Evolutionary conservation across 2,113 vertebrate species (phyloP).

Genomic region (Brachyhypopomus gauderio): DNA sequence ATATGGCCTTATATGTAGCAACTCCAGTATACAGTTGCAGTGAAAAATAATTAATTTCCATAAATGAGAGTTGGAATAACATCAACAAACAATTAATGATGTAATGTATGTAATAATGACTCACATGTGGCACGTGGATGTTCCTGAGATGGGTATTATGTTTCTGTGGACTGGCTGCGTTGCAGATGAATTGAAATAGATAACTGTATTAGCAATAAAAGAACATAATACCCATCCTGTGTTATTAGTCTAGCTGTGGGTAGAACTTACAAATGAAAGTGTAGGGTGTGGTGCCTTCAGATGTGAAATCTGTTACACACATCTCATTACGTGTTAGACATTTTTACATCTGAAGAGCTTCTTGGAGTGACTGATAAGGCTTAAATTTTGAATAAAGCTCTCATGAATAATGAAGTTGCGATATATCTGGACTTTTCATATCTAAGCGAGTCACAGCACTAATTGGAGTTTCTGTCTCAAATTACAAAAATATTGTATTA

Average conservation of each 20-base stretch:
- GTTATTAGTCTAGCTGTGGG: slow-evolving; percentile 43
- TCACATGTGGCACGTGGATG: slow-evolving; percentile 13
- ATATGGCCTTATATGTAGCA: no score
- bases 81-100: slow-evolving; percentile 48
- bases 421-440: slow-evolving; percentile 27
- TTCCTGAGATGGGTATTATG: slow-evolving; percentile 1
- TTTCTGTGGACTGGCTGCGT: slow-evolving; percentile 34
- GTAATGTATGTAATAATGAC: slow-evolving; percentile 48
- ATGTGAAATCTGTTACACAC: slow-evolving; percentile 61
- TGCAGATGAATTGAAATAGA: slow-evolving; percentile 59
- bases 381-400: slow-evolving; percentile 22
- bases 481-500: slow-evolving; percentile 27
- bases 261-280: slow-evolving; percentile 45
- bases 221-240: slow-evolving; percentile 49
- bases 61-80: slow-evolving; percentile 50
- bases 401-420: slow-evolving; percentile 12
- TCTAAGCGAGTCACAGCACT: slow-evolving; percentile 20
- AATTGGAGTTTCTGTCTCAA: slow-evolving; percentile 19
- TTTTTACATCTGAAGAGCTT: slow-evolving; percentile 68
- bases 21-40: slow-evolving; percentile 13
- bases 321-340: slow-evolving; percentile 73
- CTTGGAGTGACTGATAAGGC: slow-evolving; percentile 69
- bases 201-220: slow-evolving; percentile 48
- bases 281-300: slow-evolving; percentile 35
- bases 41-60: slow-evolving; percentile 44